A percentile compares a stretch with the other conserved stretches of the same genome.
phyloP scores from a whole-genome alignment of 2,113 vertebrate species.

The Callaeas wilsoni region DNA sequence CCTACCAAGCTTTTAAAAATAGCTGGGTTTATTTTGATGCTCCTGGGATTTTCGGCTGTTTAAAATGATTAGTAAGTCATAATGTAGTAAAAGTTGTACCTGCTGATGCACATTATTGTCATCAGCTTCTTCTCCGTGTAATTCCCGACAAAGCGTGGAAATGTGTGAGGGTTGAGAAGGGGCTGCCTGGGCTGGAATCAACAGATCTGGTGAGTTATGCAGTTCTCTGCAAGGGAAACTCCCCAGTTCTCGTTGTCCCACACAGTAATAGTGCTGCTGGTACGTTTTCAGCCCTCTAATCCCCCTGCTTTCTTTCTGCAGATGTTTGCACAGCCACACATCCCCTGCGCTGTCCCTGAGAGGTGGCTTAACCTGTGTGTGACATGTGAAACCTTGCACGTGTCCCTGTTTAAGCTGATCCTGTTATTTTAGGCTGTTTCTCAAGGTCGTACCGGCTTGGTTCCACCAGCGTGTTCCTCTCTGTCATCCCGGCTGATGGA shows the following conservation, averaged over 20 bases:
- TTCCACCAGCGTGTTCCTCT: rapidly evolving
- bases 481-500: rapidly evolving
- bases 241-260: background rate
- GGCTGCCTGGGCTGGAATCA: background rate
- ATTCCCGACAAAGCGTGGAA: rapidly evolving
- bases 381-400: rapidly evolving
- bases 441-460: background rate
- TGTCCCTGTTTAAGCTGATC: background rate
- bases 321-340: background rate
- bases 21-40: background rate
- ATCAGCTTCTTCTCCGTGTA: background rate
- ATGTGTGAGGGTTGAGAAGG: background rate
- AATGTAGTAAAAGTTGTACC: background rate
- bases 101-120: background rate
- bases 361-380: background rate
- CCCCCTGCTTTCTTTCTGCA: background rate
- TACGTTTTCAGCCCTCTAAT: background rate
- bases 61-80: background rate
- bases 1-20: background rate
- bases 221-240: background rate
- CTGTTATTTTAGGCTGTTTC: background rate
- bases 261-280: background rate
- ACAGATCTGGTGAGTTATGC: background rate
- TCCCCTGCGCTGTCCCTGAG: rapidly evolving
- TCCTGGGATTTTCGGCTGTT: background rate